These are phyloP conservation scores for Trisateles emortualis DNA, from an alignment of 2,888 invertebrate species.

Conservation along the genomic window DNA sequence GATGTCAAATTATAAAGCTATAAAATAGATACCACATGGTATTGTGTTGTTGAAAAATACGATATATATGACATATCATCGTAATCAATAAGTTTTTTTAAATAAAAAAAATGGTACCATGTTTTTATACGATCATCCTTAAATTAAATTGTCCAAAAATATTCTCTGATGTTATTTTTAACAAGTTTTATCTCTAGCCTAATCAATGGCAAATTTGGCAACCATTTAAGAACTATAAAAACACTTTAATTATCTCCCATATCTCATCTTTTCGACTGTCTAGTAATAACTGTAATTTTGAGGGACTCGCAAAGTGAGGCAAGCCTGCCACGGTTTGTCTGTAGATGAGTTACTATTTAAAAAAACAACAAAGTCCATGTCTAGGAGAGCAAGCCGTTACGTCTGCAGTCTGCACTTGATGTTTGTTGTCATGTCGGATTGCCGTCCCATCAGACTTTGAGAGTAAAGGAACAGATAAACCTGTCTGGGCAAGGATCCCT, in stretches of 20 bases:
- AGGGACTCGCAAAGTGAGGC: too few relatives aligned
- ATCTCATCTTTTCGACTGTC: background rate
- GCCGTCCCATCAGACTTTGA: too few relatives aligned
- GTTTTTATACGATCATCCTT: background rate
- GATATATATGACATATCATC: background rate
- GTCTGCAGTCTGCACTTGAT: too few relatives aligned
- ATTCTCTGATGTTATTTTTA: constrained; percentile 13
- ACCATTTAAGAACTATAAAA: constrained; percentile 34
- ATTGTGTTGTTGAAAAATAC: constrained; percentile 2
- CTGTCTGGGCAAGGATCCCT: too few relatives aligned
- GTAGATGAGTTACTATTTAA: too few relatives aligned
- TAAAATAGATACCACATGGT: constrained; percentile 20
- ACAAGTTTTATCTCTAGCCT: constrained; percentile 12
- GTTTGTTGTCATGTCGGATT: too few relatives aligned
- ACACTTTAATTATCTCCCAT: constrained; percentile 20
- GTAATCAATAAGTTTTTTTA: too few relatives aligned
- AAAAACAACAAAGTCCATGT: too few relatives aligned
- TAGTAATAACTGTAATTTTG: background rate
- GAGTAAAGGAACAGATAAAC: too few relatives aligned
- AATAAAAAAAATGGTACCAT: background rate
- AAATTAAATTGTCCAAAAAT: constrained; percentile 1
- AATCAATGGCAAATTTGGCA: constrained; percentile 21
- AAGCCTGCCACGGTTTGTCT: too few relatives aligned
- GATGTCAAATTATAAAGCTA: constrained; percentile 9
- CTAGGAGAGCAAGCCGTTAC: too few relatives aligned